These are phyloP conservation scores for Nyctereutes procyonoides DNA, from an alignment of 2,113 vertebrate genomes.

Conservation along the genomic window DNA sequence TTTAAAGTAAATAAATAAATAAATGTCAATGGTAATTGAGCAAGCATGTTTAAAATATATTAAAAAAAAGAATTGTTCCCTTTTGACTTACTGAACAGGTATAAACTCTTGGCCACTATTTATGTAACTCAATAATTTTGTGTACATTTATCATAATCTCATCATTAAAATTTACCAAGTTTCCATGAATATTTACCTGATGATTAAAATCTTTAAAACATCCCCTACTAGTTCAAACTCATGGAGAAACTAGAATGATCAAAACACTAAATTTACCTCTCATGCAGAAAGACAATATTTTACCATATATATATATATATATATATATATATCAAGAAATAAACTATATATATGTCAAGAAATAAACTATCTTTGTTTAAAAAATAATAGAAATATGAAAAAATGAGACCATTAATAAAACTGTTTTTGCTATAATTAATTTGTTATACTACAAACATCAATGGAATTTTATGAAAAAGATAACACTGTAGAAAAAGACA, in stretches of 20 bases:
- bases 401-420: neutral
- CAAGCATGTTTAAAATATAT: slow-evolving; percentile 25
- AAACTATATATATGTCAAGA: neutral
- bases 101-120: neutral
- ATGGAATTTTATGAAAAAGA: slow-evolving; percentile 14
- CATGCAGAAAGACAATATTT: slow-evolving; percentile 18
- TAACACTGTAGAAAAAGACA: neutral
- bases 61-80: neutral
- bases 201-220: slow-evolving; percentile 43
- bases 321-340: neutral
- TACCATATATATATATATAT: neutral
- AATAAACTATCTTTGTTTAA: slow-evolving; percentile 12
- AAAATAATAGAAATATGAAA: neutral
- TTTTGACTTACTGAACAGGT: neutral
- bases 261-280: slow-evolving; percentile 18
- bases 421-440: slow-evolving; percentile 32
- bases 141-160: slow-evolving; percentile 12
- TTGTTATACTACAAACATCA: neutral
- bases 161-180: slow-evolving; percentile 6
- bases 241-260: neutral
- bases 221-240: neutral
- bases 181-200: slow-evolving; percentile 38
- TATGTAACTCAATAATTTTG: neutral
- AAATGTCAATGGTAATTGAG: neutral
- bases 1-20: neutral